Base-by-base conservation (phyloP, 1,140 invertebrate species). In the Saxidomus purpurata region DNA sequence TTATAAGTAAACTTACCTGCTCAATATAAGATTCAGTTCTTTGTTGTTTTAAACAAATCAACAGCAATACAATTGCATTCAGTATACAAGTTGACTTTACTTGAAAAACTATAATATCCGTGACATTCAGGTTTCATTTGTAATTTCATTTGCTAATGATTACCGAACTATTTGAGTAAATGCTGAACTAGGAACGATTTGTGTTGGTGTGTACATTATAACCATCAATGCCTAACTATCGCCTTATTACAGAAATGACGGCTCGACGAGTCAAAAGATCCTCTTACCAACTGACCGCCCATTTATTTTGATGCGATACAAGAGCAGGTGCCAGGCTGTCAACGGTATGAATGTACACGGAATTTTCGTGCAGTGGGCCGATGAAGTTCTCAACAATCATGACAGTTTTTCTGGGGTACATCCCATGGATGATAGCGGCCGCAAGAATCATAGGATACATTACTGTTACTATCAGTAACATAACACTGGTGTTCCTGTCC, bases 181-280 rank as follows among this genome's bases (percentile, higher is more conserved):
- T n/a, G n/a, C n/a, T n/a, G n/a, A n/a, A n/a, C n/a, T n/a, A n/a
- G n/a, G n/a, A n/a, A n/a, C n/a, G n/a, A n/a, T n/a, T n/a, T n/a
- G n/a, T n/a, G n/a, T n/a, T n/a, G n/a, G n/a, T n/a, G n/a, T n/a
- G n/a, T n/a, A n/a, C n/a, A n/a, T n/a, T n/a, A n/a, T n/a, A n/a
- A n/a, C n/a, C n/a, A n/a, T n/a, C n/a, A n/a, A n/a, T n/a, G n/a
- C n/a, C n/a, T n/a, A n/a, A n/a, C n/a, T n/a, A n/a, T n/a, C n/a
- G n/a, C n/a, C n/a, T n/a, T n/a, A n/a, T n/a, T n/a, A n/a, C 40
- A 85, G 82, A 47, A 28, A 74, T 36, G 82, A 85, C 25, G 63
- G 82, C 4, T 52, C 43, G 4, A n/a, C 82, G 25, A n/a, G 2
- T 4, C 34, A 38, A 38, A 11, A 63, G 28, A 71, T 85, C 2